Conservation (phyloP, 2,888 invertebrate species). For the Yponomeuta sedellus region DNA sequence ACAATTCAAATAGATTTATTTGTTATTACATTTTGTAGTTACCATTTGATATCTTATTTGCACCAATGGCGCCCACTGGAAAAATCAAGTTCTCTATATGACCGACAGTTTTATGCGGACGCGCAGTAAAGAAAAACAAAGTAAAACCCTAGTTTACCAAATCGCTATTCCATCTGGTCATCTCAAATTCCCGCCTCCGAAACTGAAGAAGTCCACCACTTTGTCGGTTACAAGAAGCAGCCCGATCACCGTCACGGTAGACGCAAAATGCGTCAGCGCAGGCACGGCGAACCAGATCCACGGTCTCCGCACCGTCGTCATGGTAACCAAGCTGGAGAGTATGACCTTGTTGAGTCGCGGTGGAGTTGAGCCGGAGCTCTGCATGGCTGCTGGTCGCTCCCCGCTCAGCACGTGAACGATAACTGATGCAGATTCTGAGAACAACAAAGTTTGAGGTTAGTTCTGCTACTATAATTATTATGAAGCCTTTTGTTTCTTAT, state of each 20-base stretch:
- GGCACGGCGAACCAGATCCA: conserved; percentile 31
- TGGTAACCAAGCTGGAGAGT: conserved; percentile 42
- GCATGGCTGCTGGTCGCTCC: conserved; percentile 81
- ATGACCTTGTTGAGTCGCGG: conserved; percentile 50
- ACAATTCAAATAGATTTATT: too few relatives aligned
- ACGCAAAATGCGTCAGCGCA: conserved; percentile 34
- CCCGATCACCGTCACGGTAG: conserved; percentile 28
- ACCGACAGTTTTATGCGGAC: too few relatives aligned
- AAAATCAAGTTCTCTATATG: too few relatives aligned
- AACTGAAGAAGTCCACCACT: not conserved
- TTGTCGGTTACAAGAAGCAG: not conserved
- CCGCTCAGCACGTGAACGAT: conserved; percentile 90
- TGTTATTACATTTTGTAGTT: too few relatives aligned
- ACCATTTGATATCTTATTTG: too few relatives aligned
- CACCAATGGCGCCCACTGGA: too few relatives aligned
- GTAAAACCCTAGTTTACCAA: not conserved
- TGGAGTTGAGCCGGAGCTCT: conserved; percentile 64
- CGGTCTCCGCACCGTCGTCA: conserved; percentile 41
- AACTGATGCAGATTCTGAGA: conserved; percentile 85
- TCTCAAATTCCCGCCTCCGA: conserved; percentile 12
- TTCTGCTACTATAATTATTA: not conserved
- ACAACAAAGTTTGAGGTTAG: not conserved
- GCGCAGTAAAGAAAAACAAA: not conserved
- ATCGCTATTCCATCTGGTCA: conserved; percentile 17
- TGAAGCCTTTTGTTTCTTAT: too few relatives aligned